Base-by-base conservation (phyloP, 2,113 vertebrate species). In the Aegotheles bennettii region DNA sequence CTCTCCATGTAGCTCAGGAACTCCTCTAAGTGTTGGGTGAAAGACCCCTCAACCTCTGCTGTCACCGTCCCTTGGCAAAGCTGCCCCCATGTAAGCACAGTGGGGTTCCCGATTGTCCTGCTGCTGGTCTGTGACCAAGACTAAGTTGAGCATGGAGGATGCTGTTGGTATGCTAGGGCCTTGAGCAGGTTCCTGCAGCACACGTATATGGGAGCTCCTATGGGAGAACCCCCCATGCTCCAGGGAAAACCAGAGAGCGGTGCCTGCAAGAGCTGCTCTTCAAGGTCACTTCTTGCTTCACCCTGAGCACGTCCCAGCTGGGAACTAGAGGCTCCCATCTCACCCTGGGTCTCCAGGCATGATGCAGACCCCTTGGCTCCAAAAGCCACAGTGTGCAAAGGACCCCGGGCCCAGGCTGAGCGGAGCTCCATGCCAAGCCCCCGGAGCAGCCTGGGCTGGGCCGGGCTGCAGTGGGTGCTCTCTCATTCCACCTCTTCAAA, bases 401-500 rank as follows among this genome's bases (percentile, higher is more conserved):
- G 28, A 77, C 23, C 26, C 26, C 57, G n/a, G n/a, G 26, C 73
- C 50, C 53, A 47, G 40, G 65, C 35, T n/a, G n/a, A n/a, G n/a
- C n/a, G n/a, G n/a, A n/a, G 35, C 61, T 84, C 33, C 31, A 4
- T 3, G 75, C 69, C 76, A 74, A 65, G 56, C 23, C 50, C 64
- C 20, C 48, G 29, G 38, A 42, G 68, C 60, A 91, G 84, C 59
- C 59, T 69, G 84, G 50, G 42, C 33, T 1, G 6, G 25, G 35
- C 47, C 1, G 2, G 59, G 29, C 64, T 50, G 23, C 2, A 2
- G 43, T 3, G 3, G 29, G 23, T 9, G 3, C 36, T 80, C 31
- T 77, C 63, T 75, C 74, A 77, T 59, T 69, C 43, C 10, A 0
- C 25, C 31, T 88, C 75, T 61, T 75, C 64, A 42, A 69, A 85